These are phyloP conservation scores for Falco peregrinus DNA, from an alignment of 2,797 vertebrate species.

Conservation along the genomic window DNA sequence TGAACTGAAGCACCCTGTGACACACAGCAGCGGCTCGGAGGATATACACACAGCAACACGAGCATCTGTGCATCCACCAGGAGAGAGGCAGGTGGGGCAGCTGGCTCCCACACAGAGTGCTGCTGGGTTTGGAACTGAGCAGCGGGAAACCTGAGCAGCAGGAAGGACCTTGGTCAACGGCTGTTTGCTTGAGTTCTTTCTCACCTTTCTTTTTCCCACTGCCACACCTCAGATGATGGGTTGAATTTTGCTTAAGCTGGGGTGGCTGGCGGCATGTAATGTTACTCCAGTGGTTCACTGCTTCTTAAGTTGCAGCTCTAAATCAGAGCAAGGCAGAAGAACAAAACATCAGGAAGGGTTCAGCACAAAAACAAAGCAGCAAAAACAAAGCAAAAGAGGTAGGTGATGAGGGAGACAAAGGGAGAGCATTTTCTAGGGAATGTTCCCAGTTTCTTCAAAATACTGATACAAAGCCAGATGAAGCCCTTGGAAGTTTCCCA, in stretches of 20 bases:
- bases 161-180: not conserved
- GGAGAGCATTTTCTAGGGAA: not conserved
- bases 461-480: not conserved
- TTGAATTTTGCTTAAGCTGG: not conserved
- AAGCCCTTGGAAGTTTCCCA: not conserved
- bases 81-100: not conserved
- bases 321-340: not conserved
- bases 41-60: accelerated
- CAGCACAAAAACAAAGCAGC: not conserved
- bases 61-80: not conserved
- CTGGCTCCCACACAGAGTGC: not conserved
- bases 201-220: not conserved
- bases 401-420: not conserved
- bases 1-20: not conserved
- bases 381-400: not conserved
- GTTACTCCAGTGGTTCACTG: not conserved
- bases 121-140: not conserved
- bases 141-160: not conserved
- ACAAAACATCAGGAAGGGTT: not conserved
- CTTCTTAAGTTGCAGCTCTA: not conserved
- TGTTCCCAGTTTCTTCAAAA: not conserved
- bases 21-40: not conserved
- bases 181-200: not conserved
- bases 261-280: not conserved
- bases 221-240: not conserved